A percentile compares a stretch with the other conserved stretches of the same genome.
Evolutionary conservation across 1,140 invertebrate genomes (phyloP).

Genomic region (Papilio dardanus): DNA sequence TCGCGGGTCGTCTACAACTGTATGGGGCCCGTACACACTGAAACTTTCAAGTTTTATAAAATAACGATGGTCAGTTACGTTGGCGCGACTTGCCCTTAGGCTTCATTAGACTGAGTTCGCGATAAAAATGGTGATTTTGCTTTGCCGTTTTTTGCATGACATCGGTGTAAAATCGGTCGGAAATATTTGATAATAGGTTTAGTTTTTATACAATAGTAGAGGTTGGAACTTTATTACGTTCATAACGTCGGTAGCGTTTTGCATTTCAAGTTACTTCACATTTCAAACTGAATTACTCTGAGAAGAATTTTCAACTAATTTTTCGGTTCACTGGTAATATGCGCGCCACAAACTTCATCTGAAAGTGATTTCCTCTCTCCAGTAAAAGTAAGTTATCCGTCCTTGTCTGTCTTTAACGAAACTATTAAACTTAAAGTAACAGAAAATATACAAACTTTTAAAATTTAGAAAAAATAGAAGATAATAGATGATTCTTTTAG

Average conservation of each 20-base stretch:
- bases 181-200: not conserved
- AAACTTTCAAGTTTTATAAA: too few relatives aligned
- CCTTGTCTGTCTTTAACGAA: constrained; percentile 43
- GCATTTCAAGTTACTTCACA: constrained; percentile 53
- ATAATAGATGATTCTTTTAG: too few relatives aligned
- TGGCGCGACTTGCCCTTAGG: too few relatives aligned
- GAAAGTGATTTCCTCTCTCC: constrained; percentile 75
- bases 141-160: too few relatives aligned
- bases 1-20: too few relatives aligned
- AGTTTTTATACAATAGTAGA: not conserved
- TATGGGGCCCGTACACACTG: too few relatives aligned
- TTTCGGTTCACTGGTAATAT: constrained; percentile 73
- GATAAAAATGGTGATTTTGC: too few relatives aligned
- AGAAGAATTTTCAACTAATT: constrained; percentile 75
- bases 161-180: not conserved
- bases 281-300: constrained; percentile 61
- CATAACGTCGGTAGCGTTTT: constrained; percentile 33
- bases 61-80: too few relatives aligned
- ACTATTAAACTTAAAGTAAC: not conserved
- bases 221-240: constrained; percentile 27
- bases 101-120: too few relatives aligned
- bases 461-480: too few relatives aligned
- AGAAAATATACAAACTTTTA: too few relatives aligned
- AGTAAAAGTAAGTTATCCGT: constrained; percentile 45
- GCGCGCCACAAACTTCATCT: constrained; percentile 72